These are phyloP conservation scores for Danionella cerebrum DNA, from an alignment of 2,113 vertebrate species.

Conservation along the genomic window DNA sequence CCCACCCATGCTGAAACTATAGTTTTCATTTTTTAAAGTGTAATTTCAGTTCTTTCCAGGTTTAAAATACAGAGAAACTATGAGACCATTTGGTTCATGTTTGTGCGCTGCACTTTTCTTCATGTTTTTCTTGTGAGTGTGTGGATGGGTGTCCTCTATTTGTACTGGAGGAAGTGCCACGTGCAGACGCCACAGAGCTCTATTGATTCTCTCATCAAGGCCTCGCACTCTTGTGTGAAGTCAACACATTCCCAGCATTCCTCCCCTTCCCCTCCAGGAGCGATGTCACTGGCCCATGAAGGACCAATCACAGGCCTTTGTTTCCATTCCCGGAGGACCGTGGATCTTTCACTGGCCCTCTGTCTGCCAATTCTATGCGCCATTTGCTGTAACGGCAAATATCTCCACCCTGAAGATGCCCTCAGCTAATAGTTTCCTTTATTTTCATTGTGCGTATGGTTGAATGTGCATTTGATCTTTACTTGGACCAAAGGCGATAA, in stretches of 20 bases:
- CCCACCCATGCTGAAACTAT: too few relatives aligned
- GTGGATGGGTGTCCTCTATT: slow-evolving; percentile 39
- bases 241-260: slow-evolving; percentile 82
- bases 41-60: too few relatives aligned
- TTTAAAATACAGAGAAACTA: not conserved
- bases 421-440: slow-evolving; percentile 16
- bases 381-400: slow-evolving; percentile 35
- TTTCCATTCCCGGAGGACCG: slow-evolving; percentile 30
- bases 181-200: slow-evolving; percentile 58
- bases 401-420: slow-evolving; percentile 26
- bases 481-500: not conserved
- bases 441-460: not conserved
- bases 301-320: not conserved
- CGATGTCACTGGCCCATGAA: slow-evolving; percentile 58
- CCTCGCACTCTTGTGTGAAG: slow-evolving; percentile 64
- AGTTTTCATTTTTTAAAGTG: too few relatives aligned
- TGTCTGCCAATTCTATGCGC: slow-evolving; percentile 40
- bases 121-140: slow-evolving; percentile 19
- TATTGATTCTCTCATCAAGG: slow-evolving; percentile 66
- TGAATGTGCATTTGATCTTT: slow-evolving; percentile 1
- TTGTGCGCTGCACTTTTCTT: not conserved
- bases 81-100: not conserved
- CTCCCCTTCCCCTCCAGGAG: slow-evolving; percentile 69
- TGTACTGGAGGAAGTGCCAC: slow-evolving; percentile 55
- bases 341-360: slow-evolving; percentile 5